Base-by-base conservation (phyloP, 2,797 vertebrate species). In the Euthynnus affinis region DNA sequence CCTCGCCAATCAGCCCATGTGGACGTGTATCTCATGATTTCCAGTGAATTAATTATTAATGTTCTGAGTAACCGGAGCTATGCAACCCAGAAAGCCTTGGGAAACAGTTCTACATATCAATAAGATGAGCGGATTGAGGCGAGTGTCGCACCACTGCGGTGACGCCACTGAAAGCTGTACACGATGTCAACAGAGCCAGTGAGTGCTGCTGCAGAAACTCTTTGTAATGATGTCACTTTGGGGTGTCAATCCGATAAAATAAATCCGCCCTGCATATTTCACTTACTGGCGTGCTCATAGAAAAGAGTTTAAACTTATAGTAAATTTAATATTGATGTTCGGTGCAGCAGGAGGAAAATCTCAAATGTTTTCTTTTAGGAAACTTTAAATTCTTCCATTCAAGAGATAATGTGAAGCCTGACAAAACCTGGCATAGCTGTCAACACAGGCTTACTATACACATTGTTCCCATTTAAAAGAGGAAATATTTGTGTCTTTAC, bases 11-110 rank as follows among this genome's bases (percentile, higher is more conserved):
- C 60, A 55, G 81, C 81, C 87, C 84, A 74, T 85, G 89, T 86
- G 91, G 75, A 59, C 59, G 70, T 73, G 83, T 53, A 77, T 85
- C 90, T 90, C 82, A 88, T 77, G 84, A 88, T 88, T 86, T 91
- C 91, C 90, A 90, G 57, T 13, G 69, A 80, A 92, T 95, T 58
- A 92, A 76, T 94, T 92, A 94, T 93, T 95, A 80, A 95, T 88
- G 71, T 52, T 17, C 18, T 32, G 69, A 86, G 94, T 87, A 95
- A 94, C 86, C 20, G 46, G 89, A 94, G 86, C 89, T 42, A 68
- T 58, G 67, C 84, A 89, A 90, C 91, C 85, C 76, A 92, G 88
- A 91, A 91, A 85, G 85, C 83, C 59, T 72, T 46, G 71, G 51
- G 75, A 82, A 71, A 59, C 70, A 82, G 66, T 65, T 67, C 58